Evolutionary conservation across 2,888 invertebrate species (phyloP).

Genomic region (Nomada hirtipes): DNA sequence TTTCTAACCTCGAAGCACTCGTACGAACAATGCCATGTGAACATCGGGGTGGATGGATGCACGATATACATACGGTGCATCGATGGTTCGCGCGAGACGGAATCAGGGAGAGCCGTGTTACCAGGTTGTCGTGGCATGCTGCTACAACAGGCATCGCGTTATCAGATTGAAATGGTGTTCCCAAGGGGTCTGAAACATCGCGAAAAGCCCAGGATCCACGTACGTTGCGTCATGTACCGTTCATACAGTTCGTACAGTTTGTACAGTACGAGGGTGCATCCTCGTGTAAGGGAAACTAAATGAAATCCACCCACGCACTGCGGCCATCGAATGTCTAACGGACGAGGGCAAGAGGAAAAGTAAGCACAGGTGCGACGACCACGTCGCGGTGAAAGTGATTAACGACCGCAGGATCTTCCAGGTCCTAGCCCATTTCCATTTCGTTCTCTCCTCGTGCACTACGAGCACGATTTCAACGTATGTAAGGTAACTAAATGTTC

Average conservation of each 20-base stretch:
- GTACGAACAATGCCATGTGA: constrained; percentile 58
- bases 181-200: constrained; percentile 61
- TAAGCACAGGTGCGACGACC: not conserved
- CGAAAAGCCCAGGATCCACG: constrained; percentile 58
- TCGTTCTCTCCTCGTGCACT: not conserved
- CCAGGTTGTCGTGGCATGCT: constrained; percentile 73
- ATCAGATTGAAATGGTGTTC: constrained; percentile 75
- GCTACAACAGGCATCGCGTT: constrained; percentile 72
- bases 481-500: constrained; percentile 15
- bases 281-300: constrained; percentile 53
- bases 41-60: constrained; percentile 48
- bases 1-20: constrained; percentile 50
- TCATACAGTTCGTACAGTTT: constrained; percentile 23
- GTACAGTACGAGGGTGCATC: constrained; percentile 25
- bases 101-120: constrained; percentile 65
- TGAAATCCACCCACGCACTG: constrained; percentile 18
- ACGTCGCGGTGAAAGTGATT: constrained; percentile 18
- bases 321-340: constrained; percentile 5
- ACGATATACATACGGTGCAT: constrained; percentile 37
- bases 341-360: not conserved
- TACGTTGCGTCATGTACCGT: constrained; percentile 22
- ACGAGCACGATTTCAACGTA: not conserved
- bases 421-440: constrained; percentile 15
- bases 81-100: constrained; percentile 49
- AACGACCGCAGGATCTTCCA: constrained; percentile 12